phyloP scores from a whole-genome alignment of 2,888 invertebrate species.

The Zhuqinia jingwanae region DNA sequence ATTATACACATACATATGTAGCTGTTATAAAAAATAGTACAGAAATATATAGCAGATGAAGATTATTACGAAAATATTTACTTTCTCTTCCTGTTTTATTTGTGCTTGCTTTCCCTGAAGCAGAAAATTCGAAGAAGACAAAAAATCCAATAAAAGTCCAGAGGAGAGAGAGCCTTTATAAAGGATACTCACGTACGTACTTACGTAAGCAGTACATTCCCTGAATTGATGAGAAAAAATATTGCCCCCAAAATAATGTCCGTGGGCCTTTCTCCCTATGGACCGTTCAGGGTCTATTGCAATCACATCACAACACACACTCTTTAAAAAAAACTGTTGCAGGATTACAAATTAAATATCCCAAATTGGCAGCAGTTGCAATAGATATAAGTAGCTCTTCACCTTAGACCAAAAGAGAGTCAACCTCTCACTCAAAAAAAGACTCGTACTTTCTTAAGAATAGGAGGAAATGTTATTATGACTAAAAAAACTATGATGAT shows the following conservation, averaged over 20 bases:
- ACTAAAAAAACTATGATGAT: constrained; percentile 5
- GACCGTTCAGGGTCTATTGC: not conserved
- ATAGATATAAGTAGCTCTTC: not conserved
- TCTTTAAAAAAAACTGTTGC: not conserved
- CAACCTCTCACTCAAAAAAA: constrained; percentile 24
- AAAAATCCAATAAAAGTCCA: not conserved
- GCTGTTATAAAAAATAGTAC: not conserved
- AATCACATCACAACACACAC: no score
- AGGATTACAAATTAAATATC: no score
- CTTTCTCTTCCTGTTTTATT: not conserved
- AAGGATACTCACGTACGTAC: not conserved
- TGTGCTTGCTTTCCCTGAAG: not conserved
- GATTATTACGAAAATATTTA: not conserved
- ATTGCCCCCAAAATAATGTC: no score
- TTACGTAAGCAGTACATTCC: no score
- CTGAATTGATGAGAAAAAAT: no score
- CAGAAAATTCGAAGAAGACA: not conserved
- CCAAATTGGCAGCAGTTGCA: no score
- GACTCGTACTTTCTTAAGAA: no score
- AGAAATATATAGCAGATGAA: not conserved
- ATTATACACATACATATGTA: not conserved
- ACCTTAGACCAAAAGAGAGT: constrained; percentile 2
- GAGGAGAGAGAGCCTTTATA: not conserved
- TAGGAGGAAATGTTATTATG: not conserved
- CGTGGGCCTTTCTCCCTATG: constrained; percentile 13